Percentiles rank a stretch among this genome's conserved stretches.
phyloP scores from a whole-genome alignment of 2,888 invertebrate species.

The Pandemis heparana region DNA sequence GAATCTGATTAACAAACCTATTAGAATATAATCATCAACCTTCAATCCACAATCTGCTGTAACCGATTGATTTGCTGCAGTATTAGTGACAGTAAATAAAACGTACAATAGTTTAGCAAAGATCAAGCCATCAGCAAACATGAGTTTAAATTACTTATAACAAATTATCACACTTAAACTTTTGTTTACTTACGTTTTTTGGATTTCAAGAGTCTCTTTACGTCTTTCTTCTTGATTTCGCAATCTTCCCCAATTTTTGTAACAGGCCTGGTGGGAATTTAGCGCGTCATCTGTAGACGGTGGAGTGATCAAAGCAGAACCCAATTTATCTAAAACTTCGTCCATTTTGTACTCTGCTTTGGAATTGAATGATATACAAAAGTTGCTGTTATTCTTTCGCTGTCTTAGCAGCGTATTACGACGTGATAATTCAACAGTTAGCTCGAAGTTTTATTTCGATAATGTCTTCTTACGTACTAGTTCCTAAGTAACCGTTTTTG shows the following conservation, averaged over 20 bases:
- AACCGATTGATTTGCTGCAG: no score
- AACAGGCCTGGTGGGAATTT: conserved; percentile 61
- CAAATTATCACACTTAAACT: neutral
- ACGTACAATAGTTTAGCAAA: no score
- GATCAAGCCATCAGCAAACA: no score
- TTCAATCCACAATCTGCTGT: no score
- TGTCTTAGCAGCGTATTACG: neutral
- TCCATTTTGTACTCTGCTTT: conserved; percentile 60
- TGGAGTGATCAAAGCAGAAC: conserved; percentile 52
- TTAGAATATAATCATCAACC: neutral
- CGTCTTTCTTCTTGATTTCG: conserved; percentile 84
- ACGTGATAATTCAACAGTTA: no score
- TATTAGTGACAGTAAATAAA: no score
- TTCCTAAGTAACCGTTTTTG: no score
- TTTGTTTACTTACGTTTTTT: conserved; percentile 84
- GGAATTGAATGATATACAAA: neutral
- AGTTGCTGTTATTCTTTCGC: neutral
- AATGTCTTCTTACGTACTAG: no score
- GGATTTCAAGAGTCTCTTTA: conserved; percentile 79
- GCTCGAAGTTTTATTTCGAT: no score
- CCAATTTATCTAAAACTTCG: conserved; percentile 65
- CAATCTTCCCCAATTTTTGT: conserved; percentile 74
- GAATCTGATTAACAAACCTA: neutral
- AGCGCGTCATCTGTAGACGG: conserved; percentile 49
- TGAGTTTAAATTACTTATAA: neutral